phyloP scores from a whole-genome alignment of 2,888 invertebrate genomes.

The Diarsia brunnea region DNA sequence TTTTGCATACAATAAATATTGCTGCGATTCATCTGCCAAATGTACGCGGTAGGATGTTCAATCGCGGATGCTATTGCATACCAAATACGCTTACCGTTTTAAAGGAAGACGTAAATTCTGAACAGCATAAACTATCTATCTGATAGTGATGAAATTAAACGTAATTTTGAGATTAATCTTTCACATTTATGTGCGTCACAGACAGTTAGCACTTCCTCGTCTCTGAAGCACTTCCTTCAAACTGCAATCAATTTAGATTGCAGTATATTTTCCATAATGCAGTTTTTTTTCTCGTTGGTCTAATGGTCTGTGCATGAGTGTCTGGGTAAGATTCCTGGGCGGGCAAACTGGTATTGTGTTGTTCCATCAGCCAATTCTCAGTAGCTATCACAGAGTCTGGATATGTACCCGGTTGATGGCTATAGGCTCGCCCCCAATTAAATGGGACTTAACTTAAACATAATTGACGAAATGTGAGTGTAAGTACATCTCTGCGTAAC shows the following conservation, averaged over 20 bases:
- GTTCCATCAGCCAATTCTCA: too few species aligned
- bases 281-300: too few species aligned
- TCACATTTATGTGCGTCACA: constrained; percentile 21
- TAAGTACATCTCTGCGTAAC: too few species aligned
- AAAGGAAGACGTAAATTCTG: constrained; percentile 14
- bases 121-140: background rate
- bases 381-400: too few species aligned
- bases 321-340: too few species aligned
- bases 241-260: constrained; percentile 25
- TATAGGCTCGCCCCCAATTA: too few species aligned
- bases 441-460: too few species aligned
- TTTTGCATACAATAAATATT: constrained; percentile 54
- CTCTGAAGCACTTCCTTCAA: constrained; percentile 18
- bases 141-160: constrained; percentile 20
- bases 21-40: constrained; percentile 56
- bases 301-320: too few species aligned
- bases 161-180: constrained; percentile 20
- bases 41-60: constrained; percentile 27
- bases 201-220: constrained; percentile 25
- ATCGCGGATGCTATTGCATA: constrained; percentile 22
- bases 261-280: constrained; percentile 17
- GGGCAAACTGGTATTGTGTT: too few species aligned
- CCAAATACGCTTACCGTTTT: constrained; percentile 37
- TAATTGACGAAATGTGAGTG: too few species aligned
- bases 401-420: too few species aligned